Evolutionary conservation across 2,797 vertebrate species (phyloP), one percentile per base, ranked within the genome.

Genomic region (Neosilurus mollespiculum): DNA sequence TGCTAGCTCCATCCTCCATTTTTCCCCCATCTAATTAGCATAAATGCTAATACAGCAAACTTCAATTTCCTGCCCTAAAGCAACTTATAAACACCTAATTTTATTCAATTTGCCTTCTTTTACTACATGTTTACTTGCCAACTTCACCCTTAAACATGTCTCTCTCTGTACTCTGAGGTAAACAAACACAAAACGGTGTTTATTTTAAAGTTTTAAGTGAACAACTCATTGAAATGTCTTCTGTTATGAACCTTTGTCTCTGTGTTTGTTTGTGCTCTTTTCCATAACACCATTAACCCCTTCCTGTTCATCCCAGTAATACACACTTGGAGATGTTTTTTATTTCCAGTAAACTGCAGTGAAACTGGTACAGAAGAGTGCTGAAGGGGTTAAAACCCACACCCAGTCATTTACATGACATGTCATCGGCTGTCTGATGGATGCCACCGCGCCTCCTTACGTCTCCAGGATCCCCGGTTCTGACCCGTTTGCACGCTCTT

Each of bases 251-350:
- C n/a, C 10, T 73, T 61, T 61, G n/a, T n/a, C n/a, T n/a, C n/a
- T 58, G 54, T 59, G 53, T 43, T 18, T 78, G 4, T 51, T 4
- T 78, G 58, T 49, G 61, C n/a, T 9, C n/a, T 79, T 18, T 54
- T 30, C 61, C 43, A 79, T 65, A 79, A 65, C 59, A 51, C 18
- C 77, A 53, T 79, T 79, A 65, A 65, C 4, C 56, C 58, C 5
- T 2, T 7, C 18, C 20, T 43, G 30, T 24, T 56, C 71, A 73
- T 56, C 53, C 24, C 43, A 43, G 8, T 73, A 16, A 72, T 37
- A 30, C 58, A 9, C 11, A 20, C 9, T n/a, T 43, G 65, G 16
- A 64, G 24, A 18, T 69, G 14, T n/a, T 70, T 14, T 53, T 16
- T 54, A 54, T 24, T 26, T 14, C 24, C 10, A n/a, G 14, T 15